Evolutionary conservation across 1,140 invertebrate species (phyloP).

Genomic region (Yoshiicerus persimilis): DNA sequence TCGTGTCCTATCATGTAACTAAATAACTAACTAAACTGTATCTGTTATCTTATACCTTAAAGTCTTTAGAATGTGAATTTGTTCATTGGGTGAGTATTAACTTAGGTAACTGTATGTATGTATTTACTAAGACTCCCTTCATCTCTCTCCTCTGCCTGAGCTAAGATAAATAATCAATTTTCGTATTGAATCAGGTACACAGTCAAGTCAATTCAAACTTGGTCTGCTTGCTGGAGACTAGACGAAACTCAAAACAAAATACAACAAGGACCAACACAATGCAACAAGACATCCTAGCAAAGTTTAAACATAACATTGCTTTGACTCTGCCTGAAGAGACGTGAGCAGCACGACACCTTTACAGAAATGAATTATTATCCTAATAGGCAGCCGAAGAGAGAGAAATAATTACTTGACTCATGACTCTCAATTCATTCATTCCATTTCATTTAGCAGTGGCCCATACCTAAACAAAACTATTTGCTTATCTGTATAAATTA

Average conservation of each 20-base stretch:
- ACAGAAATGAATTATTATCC: constrained; percentile 41
- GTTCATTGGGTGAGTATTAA: neutral
- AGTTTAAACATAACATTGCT: neutral
- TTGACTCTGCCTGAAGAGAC: constrained; percentile 27
- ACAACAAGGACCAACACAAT: neutral
- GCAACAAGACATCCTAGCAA: neutral
- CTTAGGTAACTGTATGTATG: neutral
- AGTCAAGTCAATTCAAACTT: neutral
- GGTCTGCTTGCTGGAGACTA: neutral
- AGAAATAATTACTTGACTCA: constrained; percentile 39
- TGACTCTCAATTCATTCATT: constrained; percentile 28
- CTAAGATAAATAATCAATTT: constrained; percentile 43
- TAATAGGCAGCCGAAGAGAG: constrained; percentile 23
- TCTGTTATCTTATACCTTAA: neutral
- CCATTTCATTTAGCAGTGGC: constrained; percentile 3
- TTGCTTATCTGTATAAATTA: constrained; percentile 12
- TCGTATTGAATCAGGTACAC: constrained; percentile 10
- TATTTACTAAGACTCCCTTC: neutral
- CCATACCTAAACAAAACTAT: constrained; percentile 2
- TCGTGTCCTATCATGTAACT: neutral
- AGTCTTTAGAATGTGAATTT: neutral
- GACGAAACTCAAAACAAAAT: neutral
- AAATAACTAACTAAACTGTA: neutral
- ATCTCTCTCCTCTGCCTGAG: neutral
- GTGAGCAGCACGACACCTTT: constrained; percentile 41